Evolutionary conservation across 2,888 invertebrate genomes (phyloP).

Genomic region (Drosophila formosana): DNA sequence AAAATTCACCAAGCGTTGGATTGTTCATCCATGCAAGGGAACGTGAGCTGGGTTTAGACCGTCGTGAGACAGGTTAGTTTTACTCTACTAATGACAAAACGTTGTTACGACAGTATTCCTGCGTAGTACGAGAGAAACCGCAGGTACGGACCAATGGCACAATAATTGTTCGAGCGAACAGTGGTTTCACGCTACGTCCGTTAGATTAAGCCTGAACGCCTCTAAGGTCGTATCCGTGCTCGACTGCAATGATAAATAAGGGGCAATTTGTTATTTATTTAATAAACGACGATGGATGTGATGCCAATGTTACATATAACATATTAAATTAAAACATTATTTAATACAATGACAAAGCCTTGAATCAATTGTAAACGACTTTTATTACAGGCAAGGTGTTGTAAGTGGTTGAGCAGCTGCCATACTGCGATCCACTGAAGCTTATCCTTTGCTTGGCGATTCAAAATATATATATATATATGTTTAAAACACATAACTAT

Average conservation of each 20-base stretch:
- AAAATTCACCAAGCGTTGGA: conserved; percentile 36
- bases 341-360: conserved; percentile 31
- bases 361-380: conserved; percentile 43
- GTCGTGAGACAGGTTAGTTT: too few species aligned
- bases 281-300: conserved; percentile 37
- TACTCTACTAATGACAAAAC: too few species aligned
- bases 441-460: background rate
- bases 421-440: conserved; percentile 29
- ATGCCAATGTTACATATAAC: conserved; percentile 33
- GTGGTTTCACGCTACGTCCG: conserved; percentile 52
- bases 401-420: conserved; percentile 12
- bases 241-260: too few species aligned
- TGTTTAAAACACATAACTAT: background rate
- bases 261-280: conserved; percentile 37
- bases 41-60: conserved; percentile 25
- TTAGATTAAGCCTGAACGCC: conserved; percentile 53
- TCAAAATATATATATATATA: background rate
- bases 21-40: conserved; percentile 41
- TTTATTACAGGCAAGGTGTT: conserved; percentile 37
- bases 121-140: too few species aligned
- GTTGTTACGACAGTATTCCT: too few species aligned
- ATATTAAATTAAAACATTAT: conserved; percentile 27
- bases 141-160: too few species aligned
- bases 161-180: too few species aligned
- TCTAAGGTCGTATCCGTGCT: too few species aligned